Conservation (phyloP, 2,113 vertebrate genomes). For the Numida meleagris region DNA sequence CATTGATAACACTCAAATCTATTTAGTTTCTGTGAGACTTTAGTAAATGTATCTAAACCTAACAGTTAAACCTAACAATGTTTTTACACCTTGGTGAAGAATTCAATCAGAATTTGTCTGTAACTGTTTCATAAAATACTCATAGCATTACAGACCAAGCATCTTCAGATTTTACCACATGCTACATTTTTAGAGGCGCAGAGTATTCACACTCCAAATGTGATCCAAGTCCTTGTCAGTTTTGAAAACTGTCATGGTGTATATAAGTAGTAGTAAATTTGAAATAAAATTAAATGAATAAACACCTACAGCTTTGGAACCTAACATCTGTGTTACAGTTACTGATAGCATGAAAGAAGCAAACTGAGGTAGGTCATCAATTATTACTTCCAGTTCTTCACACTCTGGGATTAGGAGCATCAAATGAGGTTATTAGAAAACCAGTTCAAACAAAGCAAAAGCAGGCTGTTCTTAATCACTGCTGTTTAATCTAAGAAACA, state of each 20-base stretch:
- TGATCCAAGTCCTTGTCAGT: not conserved
- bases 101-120: not conserved
- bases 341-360: not conserved
- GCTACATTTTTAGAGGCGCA: not conserved
- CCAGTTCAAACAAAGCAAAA: not conserved
- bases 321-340: not conserved
- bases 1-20: not conserved
- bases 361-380: not conserved
- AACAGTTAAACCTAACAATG: not conserved
- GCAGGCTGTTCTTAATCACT: not conserved
- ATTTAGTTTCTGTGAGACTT: not conserved
- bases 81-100: not conserved
- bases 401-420: fast-evolving
- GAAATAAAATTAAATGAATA: not conserved
- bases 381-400: not conserved
- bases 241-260: not conserved
- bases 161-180: not conserved
- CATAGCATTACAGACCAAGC: not conserved
- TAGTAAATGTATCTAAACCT: not conserved
- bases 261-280: not conserved
- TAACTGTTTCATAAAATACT: not conserved
- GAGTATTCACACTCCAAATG: not conserved
- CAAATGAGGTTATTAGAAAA: not conserved
- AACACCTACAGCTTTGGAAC: not conserved
- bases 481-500: not conserved